phyloP scores from a whole-genome alignment of 2,113 vertebrate genomes.

The Noturus placidus region DNA sequence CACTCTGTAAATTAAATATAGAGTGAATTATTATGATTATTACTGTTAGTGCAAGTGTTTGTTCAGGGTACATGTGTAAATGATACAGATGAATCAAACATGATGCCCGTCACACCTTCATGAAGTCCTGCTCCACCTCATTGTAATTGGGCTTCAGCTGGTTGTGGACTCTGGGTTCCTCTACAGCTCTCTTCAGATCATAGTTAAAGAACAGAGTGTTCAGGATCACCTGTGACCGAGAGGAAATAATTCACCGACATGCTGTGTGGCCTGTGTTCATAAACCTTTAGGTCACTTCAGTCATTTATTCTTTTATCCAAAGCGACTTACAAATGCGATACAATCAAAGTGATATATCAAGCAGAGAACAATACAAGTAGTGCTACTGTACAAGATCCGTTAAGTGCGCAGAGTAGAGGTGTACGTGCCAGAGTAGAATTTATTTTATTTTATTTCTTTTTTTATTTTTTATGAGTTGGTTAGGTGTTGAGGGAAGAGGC shows the following conservation, averaged over 20 bases:
- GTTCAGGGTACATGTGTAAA: neutral
- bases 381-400: too few relatives aligned
- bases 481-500: too few relatives aligned
- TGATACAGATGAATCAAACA: neutral
- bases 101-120: slow-evolving; percentile 64
- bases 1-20: slow-evolving; percentile 57
- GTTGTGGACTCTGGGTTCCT: slow-evolving; percentile 85
- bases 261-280: neutral
- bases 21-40: neutral
- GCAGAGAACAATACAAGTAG: too few relatives aligned
- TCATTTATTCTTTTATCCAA: too few relatives aligned
- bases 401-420: too few relatives aligned
- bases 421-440: too few relatives aligned
- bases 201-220: slow-evolving; percentile 90
- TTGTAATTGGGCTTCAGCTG: slow-evolving; percentile 82
- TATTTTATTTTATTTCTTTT: too few relatives aligned
- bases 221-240: slow-evolving; percentile 79
- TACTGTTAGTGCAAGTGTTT: neutral
- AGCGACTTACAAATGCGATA: too few relatives aligned
- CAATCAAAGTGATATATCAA: too few relatives aligned
- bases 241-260: neutral
- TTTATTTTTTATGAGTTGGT: too few relatives aligned
- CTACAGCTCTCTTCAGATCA: slow-evolving; percentile 81
- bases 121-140: slow-evolving; percentile 75
- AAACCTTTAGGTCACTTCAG: neutral